phyloP scores from a whole-genome alignment of 2,113 vertebrate species.

The Nycticorax nycticorax region DNA sequence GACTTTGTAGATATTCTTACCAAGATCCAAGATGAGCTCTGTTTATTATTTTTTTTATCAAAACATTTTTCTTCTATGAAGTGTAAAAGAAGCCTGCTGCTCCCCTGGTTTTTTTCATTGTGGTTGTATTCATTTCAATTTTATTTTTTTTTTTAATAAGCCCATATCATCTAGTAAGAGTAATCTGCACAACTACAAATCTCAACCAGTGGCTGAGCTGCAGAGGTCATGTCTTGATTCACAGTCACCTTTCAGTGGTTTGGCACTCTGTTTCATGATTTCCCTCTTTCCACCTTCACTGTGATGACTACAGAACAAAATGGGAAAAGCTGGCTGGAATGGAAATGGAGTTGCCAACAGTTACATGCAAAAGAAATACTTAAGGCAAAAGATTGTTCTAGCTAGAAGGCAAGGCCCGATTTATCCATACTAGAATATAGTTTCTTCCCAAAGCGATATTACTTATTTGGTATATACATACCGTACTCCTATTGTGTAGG shows the following conservation, averaged over 20 bases:
- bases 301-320: conserved; percentile 16
- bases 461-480: background rate
- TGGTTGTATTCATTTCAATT: background rate
- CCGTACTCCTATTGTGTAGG: background rate
- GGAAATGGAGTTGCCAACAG: background rate
- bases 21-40: conserved; percentile 37
- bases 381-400: background rate
- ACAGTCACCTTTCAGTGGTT: background rate
- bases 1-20: conserved; percentile 40
- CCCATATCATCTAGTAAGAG: background rate
- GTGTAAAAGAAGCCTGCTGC: background rate
- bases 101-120: background rate
- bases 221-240: background rate
- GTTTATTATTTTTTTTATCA: conserved; percentile 42
- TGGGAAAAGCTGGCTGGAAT: background rate
- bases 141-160: background rate
- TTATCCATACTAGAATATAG: background rate
- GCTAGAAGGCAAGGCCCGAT: background rate
- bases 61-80: conserved; percentile 34
- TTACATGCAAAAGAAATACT: background rate
- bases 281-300: background rate
- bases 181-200: background rate
- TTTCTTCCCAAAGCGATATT: background rate
- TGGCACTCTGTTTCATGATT: background rate
- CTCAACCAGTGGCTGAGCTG: background rate